Evolutionary conservation across 2,113 vertebrate species (phyloP), one percentile per base, ranked within the genome.

Genomic region (Petroica traversi): DNA sequence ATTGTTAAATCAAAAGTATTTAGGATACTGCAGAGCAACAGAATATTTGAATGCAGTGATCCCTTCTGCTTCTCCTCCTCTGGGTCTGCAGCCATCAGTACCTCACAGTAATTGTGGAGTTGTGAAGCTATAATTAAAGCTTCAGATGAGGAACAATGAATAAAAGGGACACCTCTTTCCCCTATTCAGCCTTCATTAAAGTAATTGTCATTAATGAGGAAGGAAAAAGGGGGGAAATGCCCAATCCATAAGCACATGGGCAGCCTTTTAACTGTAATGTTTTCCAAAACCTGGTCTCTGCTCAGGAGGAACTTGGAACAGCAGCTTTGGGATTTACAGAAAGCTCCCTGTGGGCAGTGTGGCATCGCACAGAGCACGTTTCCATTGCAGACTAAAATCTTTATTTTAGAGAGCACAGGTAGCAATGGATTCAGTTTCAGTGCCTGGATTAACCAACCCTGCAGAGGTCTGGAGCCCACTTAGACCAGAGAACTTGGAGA

Each of bases 101-200:
- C 26, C 38, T 82, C 36, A 55, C 10, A 71, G 49, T 86, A 63
- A 89, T 40, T 91, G 58, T 28, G 36, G 49, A 69, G 51, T 51
- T 63, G 17, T 40, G 64, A 84, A 91, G 34, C 55, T 93, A 3
- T 85, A 75, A 80, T 96, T 91, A 94, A 93, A 96, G 84, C 28
- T 91, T 92, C 51, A 57, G 62, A 45, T 75, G 71, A 89, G 58
- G 43, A 76, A 59, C 69, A 90, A 43, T 54, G 51, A 77, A 75
- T 59, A 75, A 90, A 85, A 74, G 40, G 31, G 49, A 85, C 28
- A 41, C 12, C 16, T 82, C 58, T 79, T 89, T 92, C 58, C 11
- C 29, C 49, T 58, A 8, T 36, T 76, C 71, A 76, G 45, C 46
- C n/a, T 82, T 77, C 43, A 34, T 85, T 88, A 87, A 71, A 71